phyloP scores from a whole-genome alignment of 2,888 invertebrate species.

The Apeira syringaria region DNA sequence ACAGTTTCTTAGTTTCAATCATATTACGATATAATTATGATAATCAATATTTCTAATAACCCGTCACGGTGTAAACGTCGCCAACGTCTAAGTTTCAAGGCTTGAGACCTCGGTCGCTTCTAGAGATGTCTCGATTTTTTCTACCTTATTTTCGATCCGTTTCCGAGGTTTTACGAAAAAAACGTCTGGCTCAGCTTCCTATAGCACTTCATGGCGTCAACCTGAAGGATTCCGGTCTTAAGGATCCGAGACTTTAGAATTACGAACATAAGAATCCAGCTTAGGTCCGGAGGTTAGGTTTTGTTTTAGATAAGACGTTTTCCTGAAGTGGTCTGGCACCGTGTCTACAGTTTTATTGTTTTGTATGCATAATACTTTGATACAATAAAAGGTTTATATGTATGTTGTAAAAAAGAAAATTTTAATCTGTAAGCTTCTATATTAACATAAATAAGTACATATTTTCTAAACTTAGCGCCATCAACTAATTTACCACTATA shows the following conservation, averaged over 20 bases:
- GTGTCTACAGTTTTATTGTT: constrained; percentile 8
- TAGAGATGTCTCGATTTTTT: constrained; percentile 82
- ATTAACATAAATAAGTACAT: too few species aligned
- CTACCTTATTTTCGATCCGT: constrained; percentile 78
- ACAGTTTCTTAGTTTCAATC: too few species aligned
- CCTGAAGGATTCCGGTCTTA: constrained; percentile 26
- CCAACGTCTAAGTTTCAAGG: constrained; percentile 58
- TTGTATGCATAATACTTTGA: constrained; percentile 6
- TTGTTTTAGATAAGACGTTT: constrained; percentile 15
- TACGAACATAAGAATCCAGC: constrained; percentile 2
- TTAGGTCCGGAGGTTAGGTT: constrained; percentile 8
- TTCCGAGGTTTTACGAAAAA: constrained; percentile 70
- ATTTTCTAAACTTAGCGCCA: too few species aligned
- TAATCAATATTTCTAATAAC: too few species aligned
- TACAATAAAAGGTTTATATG: too few species aligned
- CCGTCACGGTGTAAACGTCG: constrained; percentile 49
- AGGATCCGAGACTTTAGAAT: constrained; percentile 10
- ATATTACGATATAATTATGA: too few species aligned
- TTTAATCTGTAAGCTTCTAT: too few species aligned
- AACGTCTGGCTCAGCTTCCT: constrained; percentile 75
- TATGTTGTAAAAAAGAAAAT: too few species aligned
- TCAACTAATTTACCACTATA: too few species aligned
- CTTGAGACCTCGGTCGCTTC: constrained; percentile 75
- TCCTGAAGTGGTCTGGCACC: constrained; percentile 11
- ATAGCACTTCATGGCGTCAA: constrained; percentile 49